Evolutionary conservation across 92 coral and sea anemone genomes (phyloP).

Genomic region (Pocillopora grandis): DNA sequence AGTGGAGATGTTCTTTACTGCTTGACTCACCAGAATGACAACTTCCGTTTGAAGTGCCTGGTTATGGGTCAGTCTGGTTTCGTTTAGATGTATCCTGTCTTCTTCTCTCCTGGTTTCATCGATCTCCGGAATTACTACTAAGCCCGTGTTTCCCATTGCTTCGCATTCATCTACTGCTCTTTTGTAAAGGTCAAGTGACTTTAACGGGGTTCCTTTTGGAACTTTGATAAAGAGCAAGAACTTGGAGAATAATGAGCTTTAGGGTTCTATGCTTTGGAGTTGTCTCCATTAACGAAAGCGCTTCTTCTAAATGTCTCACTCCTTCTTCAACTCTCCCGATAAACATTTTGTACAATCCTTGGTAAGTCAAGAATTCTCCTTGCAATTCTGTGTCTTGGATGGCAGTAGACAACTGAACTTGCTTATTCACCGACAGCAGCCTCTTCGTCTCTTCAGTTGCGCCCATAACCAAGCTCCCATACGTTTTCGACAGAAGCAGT

Average conservation of each 20-base stretch:
- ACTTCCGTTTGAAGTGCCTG: not conserved
- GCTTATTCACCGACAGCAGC: not conserved
- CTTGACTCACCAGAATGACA: not conserved
- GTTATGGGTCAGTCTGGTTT: not conserved
- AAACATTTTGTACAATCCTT: not conserved
- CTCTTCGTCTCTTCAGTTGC: not conserved
- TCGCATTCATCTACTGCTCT: not conserved
- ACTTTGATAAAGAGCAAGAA: not conserved
- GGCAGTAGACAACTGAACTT: not conserved
- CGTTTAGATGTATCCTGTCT: too few relatives aligned
- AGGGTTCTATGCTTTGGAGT: not conserved
- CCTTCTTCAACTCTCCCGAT: not conserved
- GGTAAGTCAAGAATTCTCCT: constrained; percentile 23
- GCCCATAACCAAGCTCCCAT: not conserved
- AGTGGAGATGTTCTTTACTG: not conserved
- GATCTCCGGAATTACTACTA: not conserved
- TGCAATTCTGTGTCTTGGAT: not conserved
- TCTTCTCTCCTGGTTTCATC: not conserved
- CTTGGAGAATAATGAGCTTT: constrained; percentile 1
- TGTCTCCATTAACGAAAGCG: not conserved
- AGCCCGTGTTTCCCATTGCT: not conserved
- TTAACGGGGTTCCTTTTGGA: not conserved
- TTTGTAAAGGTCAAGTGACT: not conserved
- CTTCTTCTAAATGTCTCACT: not conserved
- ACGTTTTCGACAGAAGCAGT: constrained; percentile 7